A percentile compares a stretch with the other conserved stretches of the same genome.
Conservation (phyloP, 2,797 vertebrate genomes). For the Lutjanus campechanus region DNA sequence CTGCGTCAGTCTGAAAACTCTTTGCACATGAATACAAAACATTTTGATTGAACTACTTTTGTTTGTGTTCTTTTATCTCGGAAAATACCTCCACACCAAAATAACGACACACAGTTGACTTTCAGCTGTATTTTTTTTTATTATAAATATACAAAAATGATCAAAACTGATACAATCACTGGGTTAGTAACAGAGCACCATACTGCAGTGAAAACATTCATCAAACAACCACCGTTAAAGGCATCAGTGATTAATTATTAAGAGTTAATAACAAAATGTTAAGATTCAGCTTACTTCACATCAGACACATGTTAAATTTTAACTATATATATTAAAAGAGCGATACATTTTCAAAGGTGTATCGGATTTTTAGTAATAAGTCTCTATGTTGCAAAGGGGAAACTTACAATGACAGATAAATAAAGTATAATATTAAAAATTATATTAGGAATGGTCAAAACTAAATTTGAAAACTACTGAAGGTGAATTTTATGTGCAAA, state of each 20-base stretch:
- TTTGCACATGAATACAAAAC: constrained; percentile 32
- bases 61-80: background rate
- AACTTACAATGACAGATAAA: constrained; percentile 72
- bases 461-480: constrained; percentile 44
- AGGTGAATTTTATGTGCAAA: constrained; percentile 72
- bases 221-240: constrained; percentile 66
- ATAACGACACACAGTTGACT: background rate
- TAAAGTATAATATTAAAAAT: constrained; percentile 59
- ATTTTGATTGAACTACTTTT: background rate
- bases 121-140: constrained; percentile 66
- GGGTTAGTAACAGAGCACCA: constrained; percentile 76
- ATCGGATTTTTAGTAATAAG: constrained; percentile 38
- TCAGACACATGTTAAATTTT: constrained; percentile 55
- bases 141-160: constrained; percentile 82
- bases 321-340: constrained; percentile 39
- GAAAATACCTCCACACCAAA: background rate
- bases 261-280: constrained; percentile 49
- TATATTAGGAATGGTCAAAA: constrained; percentile 67
- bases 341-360: constrained; percentile 41
- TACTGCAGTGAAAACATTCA: constrained; percentile 70
- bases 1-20: background rate
- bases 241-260: constrained; percentile 63
- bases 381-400: constrained; percentile 40
- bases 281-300: constrained; percentile 59
- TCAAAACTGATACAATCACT: constrained; percentile 77